phyloP scores from a whole-genome alignment of 2,888 invertebrate genomes.

The Candidula unifasciata region DNA sequence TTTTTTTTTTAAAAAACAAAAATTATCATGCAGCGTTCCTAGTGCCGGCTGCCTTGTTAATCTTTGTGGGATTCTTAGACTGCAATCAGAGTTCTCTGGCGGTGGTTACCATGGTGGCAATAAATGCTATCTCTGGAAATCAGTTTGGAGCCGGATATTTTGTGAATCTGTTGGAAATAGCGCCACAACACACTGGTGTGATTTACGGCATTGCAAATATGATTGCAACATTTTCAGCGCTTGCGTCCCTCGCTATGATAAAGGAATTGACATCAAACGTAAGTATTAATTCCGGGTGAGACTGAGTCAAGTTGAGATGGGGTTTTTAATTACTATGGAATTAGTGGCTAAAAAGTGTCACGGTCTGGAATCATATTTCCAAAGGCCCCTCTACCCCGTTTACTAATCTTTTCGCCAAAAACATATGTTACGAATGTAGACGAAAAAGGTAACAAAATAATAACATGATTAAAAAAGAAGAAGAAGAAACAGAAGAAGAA shows the following conservation, averaged over 20 bases:
- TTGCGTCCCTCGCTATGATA: conserved; percentile 70
- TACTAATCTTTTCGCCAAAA: no score
- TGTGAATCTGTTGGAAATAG: conserved; percentile 74
- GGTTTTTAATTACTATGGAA: no score
- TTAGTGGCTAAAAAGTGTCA: no score
- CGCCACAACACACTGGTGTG: conserved; percentile 71
- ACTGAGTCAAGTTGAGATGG: no score
- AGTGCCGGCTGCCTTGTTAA: conserved; percentile 63
- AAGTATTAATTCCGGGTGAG: no score
- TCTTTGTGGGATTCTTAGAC: conserved; percentile 65
- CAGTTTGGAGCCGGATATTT: conserved; percentile 68
- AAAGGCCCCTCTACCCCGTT: no score
- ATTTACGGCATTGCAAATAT: conserved; percentile 73
- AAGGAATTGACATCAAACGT: conserved; percentile 67
- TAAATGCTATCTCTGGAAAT: conserved; percentile 65
- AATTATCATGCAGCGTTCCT: conserved; percentile 62
- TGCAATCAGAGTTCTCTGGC: conserved; percentile 59
- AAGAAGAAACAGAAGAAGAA: no score
- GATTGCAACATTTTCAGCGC: conserved; percentile 68
- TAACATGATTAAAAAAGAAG: no score
- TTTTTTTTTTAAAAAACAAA: no score
- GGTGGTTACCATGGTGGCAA: conserved; percentile 64
- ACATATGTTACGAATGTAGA: no score
- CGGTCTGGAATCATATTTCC: no score
- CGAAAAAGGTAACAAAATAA: no score